Percentiles rank a stretch among this genome's conserved stretches.
These are phyloP conservation scores for Datnioides undecimradiatus DNA, from an alignment of 2,113 vertebrate species.

Conservation along the genomic window DNA sequence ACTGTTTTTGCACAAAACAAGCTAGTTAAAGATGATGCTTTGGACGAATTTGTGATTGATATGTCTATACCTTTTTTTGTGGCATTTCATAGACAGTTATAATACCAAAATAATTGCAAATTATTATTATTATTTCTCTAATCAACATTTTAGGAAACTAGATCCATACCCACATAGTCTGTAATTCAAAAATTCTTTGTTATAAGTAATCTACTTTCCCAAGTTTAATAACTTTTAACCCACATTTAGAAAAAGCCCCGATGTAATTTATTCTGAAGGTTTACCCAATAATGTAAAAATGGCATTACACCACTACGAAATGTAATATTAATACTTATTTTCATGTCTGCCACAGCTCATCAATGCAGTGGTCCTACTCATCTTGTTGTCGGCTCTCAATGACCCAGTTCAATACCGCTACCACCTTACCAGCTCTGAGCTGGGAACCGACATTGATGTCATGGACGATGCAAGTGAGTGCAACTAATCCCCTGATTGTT, in stretches of 20 bases:
- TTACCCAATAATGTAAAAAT: background rate
- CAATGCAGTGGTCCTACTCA: slow-evolving; percentile 93
- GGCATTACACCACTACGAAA: background rate
- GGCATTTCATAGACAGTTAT: background rate
- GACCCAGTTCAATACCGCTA: slow-evolving; percentile 92
- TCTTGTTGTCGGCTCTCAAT: slow-evolving; percentile 92
- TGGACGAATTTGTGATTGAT: background rate
- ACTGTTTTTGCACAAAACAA: background rate
- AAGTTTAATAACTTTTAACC: background rate
- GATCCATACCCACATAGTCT: background rate
- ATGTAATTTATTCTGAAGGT: background rate
- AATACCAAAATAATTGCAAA: background rate
- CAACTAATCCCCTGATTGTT: background rate
- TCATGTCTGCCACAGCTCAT: slow-evolving; percentile 86
- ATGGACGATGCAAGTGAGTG: slow-evolving; percentile 98
- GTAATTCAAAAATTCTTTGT: too few relatives aligned
- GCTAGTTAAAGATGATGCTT: background rate
- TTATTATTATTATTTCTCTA: background rate
- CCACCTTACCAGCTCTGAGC: slow-evolving; percentile 90
- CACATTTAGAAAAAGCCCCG: background rate
- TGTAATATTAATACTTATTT: slow-evolving; percentile 7
- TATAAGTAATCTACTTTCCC: too few relatives aligned
- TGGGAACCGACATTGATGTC: slow-evolving; percentile 93
- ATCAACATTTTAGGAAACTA: background rate
- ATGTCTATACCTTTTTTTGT: too few relatives aligned